Percentiles rank a stretch among this genome's conserved stretches.
These are phyloP conservation scores for Drepanosiphum platanoidis DNA, from an alignment of 2,888 invertebrate species.

Conservation along the genomic window DNA sequence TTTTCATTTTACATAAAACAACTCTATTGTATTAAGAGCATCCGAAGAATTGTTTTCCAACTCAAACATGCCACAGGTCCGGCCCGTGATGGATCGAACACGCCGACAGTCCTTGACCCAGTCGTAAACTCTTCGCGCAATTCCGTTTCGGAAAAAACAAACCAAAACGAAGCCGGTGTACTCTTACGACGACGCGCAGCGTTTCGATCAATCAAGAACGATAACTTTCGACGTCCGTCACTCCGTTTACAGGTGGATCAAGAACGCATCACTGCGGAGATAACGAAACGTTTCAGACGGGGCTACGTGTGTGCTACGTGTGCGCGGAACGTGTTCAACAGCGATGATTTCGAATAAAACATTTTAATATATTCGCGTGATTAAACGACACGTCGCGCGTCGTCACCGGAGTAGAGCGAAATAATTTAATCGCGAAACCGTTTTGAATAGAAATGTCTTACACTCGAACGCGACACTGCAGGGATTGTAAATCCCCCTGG, in stretches of 20 bases:
- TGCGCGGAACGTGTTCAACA: neutral
- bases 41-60: conserved; percentile 38
- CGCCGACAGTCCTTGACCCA: conserved; percentile 33
- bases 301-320: too few relatives aligned
- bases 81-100: conserved; percentile 34
- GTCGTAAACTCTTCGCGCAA: conserved; percentile 6
- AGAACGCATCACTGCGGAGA: neutral
- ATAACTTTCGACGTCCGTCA: neutral
- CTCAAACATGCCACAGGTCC: conserved; percentile 41
- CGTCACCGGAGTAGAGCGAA: neutral
- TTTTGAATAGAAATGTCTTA: too few relatives aligned
- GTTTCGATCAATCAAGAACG: neutral
- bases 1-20: neutral
- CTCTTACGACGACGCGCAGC: neutral
- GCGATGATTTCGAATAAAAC: neutral
- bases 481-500: neutral
- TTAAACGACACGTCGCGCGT: neutral
- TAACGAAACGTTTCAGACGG: too few relatives aligned
- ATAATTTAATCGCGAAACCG: neutral
- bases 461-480: too few relatives aligned
- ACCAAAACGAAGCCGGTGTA: neutral
- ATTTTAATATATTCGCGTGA: too few relatives aligned
- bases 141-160: neutral
- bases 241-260: neutral
- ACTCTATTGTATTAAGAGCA: conserved; percentile 36